phyloP scores from a whole-genome alignment of 1,140 invertebrate species.

The Nasonia longicornis region DNA sequence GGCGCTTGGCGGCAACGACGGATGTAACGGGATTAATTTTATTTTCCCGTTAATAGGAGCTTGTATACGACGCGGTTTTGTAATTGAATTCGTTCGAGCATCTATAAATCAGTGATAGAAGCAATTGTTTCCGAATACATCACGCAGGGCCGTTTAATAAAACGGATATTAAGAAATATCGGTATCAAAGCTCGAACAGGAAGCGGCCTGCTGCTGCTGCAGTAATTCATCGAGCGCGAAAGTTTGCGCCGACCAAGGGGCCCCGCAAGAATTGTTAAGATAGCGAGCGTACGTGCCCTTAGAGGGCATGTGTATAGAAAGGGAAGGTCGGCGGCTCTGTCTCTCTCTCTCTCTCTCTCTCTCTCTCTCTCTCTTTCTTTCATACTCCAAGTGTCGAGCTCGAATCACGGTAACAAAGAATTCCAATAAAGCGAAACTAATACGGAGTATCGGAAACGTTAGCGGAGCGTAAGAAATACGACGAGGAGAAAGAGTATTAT shows the following conservation, averaged over 20 bases:
- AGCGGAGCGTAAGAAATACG: constrained; percentile 39
- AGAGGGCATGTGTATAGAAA: background rate
- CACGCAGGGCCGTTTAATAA: no score
- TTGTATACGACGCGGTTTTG: no score
- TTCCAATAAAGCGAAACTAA: constrained; percentile 50
- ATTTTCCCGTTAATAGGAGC: no score
- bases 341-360: background rate
- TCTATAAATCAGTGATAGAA: no score
- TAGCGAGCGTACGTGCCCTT: background rate
- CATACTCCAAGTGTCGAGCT: constrained; percentile 7
- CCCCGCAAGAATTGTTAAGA: constrained; percentile 25
- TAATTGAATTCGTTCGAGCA: no score
- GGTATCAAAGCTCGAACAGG: no score
- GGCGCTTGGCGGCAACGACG: no score
- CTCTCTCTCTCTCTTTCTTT: background rate
- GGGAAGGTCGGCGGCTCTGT: background rate
- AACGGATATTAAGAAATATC: no score
- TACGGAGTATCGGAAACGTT: constrained; percentile 47
- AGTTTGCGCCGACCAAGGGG: constrained; percentile 5
- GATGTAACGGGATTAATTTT: no score
- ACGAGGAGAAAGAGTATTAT: background rate
- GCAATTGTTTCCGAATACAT: no score
- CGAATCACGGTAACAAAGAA: constrained; percentile 42
- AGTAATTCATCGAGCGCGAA: constrained; percentile 1
- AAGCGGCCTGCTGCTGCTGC: no score